Base-by-base conservation (phyloP, 1,140 invertebrate species). In the Drosophila neocordata region DNA sequence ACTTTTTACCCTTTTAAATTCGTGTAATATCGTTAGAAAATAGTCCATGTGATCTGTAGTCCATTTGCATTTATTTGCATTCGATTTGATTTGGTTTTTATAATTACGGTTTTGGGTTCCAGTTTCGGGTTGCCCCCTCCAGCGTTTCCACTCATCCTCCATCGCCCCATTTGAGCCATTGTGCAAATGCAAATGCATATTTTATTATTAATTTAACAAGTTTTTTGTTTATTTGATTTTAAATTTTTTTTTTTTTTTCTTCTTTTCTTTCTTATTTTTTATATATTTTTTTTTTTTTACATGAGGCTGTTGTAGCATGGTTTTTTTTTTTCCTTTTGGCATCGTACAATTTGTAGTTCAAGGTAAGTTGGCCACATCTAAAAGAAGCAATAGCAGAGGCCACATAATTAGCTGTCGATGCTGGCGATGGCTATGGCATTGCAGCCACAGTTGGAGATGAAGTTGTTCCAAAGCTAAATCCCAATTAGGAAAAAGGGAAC, bases 301-400 rank as follows among this genome's bases (percentile, higher is more conserved):
- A 53, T 20, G 51, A 22, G 11, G 12, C 6, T 27, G 51, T n/a
- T n/a, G 22, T 53, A 27, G 20, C 15, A 53, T 53, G 12, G 20
- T 5, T 22, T 24, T 27, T 27, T 53, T 35, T 27, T 53, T 35
- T 56, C 24, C 24, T 18, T 34, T 31, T 34, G 58, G 52, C 72
- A 62, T 53, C 72, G 70, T 69, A 79, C 72, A 78, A 58, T 83
- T 87, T 88, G 69, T 87, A 83, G 83, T 87, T 87, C 83, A 87
- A 87, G 83, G 83, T 69, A 48, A 83, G 65, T 87, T 74, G 82
- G 71, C 64, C 63, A 48, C 41, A 15, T 48, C n/a, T 13, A 7
- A 20, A 48, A 44, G 41, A 7, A 44, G 15, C 41, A 44, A 15
- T n/a, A 38, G 41, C 41, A 44, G 63, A 67, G 69, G 57, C 59